A percentile compares a stretch with the other conserved stretches of the same genome.
These are phyloP conservation scores for Corythoichthys intestinalis DNA, from an alignment of 2,113 vertebrate species.

Conservation along the genomic window DNA sequence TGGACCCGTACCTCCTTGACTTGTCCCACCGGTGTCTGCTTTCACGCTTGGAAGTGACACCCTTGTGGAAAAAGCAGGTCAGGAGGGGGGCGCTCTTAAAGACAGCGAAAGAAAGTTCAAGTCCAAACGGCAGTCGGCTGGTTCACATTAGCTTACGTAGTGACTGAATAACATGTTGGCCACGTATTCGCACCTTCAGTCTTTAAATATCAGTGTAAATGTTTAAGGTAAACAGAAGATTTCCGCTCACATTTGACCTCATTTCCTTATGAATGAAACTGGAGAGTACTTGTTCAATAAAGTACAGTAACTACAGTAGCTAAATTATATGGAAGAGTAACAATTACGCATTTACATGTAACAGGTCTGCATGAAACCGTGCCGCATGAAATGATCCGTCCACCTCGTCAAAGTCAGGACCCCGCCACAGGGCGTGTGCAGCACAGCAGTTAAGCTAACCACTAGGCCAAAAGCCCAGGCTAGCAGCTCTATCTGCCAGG, in stretches of 20 bases:
- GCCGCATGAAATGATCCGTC: no score
- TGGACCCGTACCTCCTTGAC: constrained; percentile 54
- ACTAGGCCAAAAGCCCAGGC: no score
- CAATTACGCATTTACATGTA: background rate
- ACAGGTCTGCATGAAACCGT: no score
- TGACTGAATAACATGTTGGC: constrained; percentile 31
- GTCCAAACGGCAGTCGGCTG: constrained; percentile 43
- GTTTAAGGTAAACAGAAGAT: constrained; percentile 44
- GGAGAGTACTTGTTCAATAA: background rate
- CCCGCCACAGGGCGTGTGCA: no score
- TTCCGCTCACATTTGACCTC: constrained; percentile 40
- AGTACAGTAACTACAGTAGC: background rate
- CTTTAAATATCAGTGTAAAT: constrained; percentile 53
- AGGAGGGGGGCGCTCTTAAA: constrained; percentile 36
- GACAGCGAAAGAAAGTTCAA: constrained; percentile 49
- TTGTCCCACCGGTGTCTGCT: constrained; percentile 58
- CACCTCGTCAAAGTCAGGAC: no score
- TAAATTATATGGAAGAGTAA: background rate
- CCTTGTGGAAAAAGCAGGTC: constrained; percentile 54
- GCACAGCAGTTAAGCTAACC: no score
- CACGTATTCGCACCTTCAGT: constrained; percentile 10
- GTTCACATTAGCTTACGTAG: constrained; percentile 50
- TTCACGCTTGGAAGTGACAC: constrained; percentile 59
- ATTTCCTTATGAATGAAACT: constrained; percentile 38
- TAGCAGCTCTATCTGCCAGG: no score